Evolutionary conservation across 64 coral and sea anemone genomes (phyloP).

Genomic region (Stichodactyla mertensii): DNA sequence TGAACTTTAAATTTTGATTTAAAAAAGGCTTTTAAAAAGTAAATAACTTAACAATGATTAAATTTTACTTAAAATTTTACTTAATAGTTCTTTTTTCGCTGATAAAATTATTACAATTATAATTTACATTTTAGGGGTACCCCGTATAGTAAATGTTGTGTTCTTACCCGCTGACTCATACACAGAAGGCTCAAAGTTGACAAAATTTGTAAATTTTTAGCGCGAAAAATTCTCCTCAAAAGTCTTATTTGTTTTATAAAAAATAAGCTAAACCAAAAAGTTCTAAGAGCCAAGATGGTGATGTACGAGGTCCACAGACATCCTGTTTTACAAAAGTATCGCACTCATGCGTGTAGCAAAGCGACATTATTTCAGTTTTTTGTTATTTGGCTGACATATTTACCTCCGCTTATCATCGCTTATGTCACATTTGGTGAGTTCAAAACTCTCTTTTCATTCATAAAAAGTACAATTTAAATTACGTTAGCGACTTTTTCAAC

Average conservation of each 20-base stretch:
- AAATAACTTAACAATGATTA: neutral
- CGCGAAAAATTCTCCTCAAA: slow-evolving; percentile 24
- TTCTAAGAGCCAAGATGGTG: slow-evolving; percentile 65
- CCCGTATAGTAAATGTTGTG: neutral
- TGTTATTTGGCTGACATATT: slow-evolving; percentile 76
- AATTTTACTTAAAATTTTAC: neutral
- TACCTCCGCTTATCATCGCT: slow-evolving; percentile 86
- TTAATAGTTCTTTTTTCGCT: neutral
- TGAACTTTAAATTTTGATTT: neutral
- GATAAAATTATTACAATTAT: neutral
- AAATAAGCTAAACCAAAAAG: slow-evolving; percentile 2
- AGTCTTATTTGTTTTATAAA: slow-evolving; percentile 20
- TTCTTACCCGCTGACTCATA: neutral
- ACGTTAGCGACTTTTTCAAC: neutral
- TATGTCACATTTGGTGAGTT: slow-evolving; percentile 82
- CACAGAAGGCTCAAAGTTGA: slow-evolving; percentile 60
- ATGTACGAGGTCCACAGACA: slow-evolving; percentile 98
- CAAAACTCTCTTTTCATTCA: neutral
- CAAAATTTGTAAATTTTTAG: slow-evolving; percentile 27
- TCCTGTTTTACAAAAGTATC: slow-evolving; percentile 83
- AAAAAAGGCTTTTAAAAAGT: neutral
- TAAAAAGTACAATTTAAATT: neutral
- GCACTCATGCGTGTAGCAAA: slow-evolving; percentile 85
- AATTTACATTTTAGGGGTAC: neutral
- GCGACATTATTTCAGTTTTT: slow-evolving; percentile 92